Conservation (phyloP, 2,113 vertebrate species). For the Aix galericulata region DNA sequence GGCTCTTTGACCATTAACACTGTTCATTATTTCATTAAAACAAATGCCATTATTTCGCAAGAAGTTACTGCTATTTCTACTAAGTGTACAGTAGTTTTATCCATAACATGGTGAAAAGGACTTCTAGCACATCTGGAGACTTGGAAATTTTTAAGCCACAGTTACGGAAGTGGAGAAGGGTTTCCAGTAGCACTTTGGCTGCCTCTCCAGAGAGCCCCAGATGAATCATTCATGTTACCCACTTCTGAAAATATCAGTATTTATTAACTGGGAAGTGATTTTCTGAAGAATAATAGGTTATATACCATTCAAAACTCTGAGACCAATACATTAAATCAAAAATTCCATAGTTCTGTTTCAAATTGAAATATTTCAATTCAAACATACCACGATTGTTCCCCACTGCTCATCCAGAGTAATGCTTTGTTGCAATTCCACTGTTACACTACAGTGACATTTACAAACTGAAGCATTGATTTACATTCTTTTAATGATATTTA, state of each 20-base stretch:
- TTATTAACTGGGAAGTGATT: not conserved
- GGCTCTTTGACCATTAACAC: not conserved
- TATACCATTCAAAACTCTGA: not conserved
- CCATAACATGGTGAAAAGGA: not conserved
- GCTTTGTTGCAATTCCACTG: accelerated
- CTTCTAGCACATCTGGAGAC: not conserved
- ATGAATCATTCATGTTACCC: not conserved
- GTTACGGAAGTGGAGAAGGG: accelerated
- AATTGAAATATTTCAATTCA: not conserved
- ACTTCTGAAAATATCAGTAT: not conserved
- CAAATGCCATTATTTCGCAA: not conserved
- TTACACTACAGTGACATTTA: not conserved
- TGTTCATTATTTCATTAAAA: not conserved
- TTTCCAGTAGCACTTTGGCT: not conserved
- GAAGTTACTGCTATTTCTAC: not conserved
- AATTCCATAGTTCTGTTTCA: not conserved
- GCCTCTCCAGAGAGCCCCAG: not conserved
- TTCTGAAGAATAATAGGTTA: not conserved
- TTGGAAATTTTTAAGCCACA: not conserved
- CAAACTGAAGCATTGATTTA: not conserved
- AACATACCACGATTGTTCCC: not conserved
- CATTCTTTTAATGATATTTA: not conserved
- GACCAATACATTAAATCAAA: not conserved
- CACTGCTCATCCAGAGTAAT: not conserved
- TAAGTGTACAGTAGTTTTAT: not conserved